phyloP scores from a whole-genome alignment of 2,797 vertebrate genomes.

The Hozukius guyotensis region DNA sequence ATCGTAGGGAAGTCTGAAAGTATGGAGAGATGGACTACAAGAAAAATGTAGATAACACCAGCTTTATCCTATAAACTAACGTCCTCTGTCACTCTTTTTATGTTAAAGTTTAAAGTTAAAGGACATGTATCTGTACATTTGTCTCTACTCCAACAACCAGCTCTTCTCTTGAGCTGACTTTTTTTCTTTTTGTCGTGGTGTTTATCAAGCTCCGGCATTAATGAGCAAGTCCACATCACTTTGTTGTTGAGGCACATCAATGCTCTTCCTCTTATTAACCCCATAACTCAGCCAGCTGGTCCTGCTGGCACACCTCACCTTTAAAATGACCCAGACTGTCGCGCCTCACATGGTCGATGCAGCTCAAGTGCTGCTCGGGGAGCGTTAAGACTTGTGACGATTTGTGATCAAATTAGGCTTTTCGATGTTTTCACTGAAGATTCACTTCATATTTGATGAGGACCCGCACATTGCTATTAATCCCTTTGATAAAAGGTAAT shows the following conservation, averaged over 20 bases:
- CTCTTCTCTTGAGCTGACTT: slow-evolving; percentile 5
- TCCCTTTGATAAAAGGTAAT: neutral
- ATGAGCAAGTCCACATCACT: slow-evolving; percentile 49
- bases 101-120: neutral
- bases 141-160: neutral
- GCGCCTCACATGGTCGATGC: slow-evolving; percentile 56
- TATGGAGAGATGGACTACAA: neutral
- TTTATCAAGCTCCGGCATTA: slow-evolving; percentile 51
- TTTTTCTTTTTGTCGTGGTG: slow-evolving; percentile 10
- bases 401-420: slow-evolving; percentile 49
- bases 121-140: neutral
- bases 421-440: neutral
- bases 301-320: slow-evolving; percentile 39
- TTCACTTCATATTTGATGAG: neutral
- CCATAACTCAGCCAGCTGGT: slow-evolving; percentile 73
- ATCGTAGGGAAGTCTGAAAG: neutral
- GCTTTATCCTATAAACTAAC: neutral
- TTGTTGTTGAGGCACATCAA: slow-evolving; percentile 50
- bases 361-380: slow-evolving; percentile 48
- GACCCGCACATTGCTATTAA: neutral
- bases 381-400: slow-evolving; percentile 18
- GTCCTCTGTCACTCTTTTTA: neutral
- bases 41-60: neutral
- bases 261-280: slow-evolving; percentile 72
- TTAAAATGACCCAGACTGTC: slow-evolving; percentile 47